Conservation (phyloP, 2,797 vertebrate genomes). For the Clarias pachynema region DNA sequence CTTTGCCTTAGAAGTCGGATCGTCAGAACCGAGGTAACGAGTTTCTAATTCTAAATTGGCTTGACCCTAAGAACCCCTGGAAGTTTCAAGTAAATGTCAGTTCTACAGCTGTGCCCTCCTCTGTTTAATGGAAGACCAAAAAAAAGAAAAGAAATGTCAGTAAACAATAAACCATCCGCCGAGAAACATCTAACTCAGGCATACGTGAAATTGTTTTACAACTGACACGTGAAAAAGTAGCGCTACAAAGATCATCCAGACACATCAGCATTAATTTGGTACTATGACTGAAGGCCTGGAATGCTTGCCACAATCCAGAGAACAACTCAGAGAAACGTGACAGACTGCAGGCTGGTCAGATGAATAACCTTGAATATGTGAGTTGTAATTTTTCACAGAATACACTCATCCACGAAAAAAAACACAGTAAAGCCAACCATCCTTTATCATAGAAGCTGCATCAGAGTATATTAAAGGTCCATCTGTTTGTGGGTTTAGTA, state of each 20-base stretch:
- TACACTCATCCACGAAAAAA: constrained; percentile 4
- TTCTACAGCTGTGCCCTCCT: constrained; percentile 27
- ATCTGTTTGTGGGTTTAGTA: constrained; percentile 43
- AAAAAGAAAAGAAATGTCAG: constrained; percentile 30
- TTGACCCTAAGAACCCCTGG: constrained; percentile 7
- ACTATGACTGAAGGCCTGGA: neutral
- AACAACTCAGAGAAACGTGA: neutral
- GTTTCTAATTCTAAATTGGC: constrained; percentile 35
- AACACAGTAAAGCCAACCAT: constrained; percentile 10
- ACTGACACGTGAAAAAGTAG: constrained; percentile 25
- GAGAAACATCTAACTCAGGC: constrained; percentile 31
- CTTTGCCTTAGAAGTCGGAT: neutral
- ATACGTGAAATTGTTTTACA: constrained; percentile 47
- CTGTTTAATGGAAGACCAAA: constrained; percentile 17
- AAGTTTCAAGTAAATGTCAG: constrained; percentile 35
- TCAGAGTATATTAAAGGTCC: constrained; percentile 60
- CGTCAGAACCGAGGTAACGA: neutral
- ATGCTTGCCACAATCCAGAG: neutral
- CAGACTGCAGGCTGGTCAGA: neutral
- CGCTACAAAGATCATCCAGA: constrained; percentile 21
- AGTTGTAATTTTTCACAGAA: neutral
- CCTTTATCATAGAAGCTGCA: constrained; percentile 52
- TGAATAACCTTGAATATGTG: neutral
- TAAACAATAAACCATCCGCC: constrained; percentile 37
- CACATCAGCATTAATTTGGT: constrained; percentile 10